A percentile compares a stretch with the other conserved stretches of the same genome.
phyloP scores from a whole-genome alignment of 2,113 vertebrate species.

The Saguinus midas region DNA sequence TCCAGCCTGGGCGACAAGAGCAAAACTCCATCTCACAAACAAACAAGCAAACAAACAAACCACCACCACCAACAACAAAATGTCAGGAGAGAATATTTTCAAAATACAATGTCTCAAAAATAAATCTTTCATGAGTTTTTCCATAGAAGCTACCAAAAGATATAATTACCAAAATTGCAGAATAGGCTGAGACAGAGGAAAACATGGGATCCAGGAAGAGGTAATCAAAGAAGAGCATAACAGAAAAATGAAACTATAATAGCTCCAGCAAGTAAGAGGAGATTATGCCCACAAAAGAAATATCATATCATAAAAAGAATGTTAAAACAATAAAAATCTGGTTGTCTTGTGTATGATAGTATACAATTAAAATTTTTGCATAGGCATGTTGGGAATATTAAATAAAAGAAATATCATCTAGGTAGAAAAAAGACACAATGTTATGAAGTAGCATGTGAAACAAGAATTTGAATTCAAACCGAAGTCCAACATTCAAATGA shows the following conservation, averaged over 20 bases:
- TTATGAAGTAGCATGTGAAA: not conserved
- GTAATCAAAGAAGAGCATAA: not conserved
- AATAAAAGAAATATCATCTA: not conserved
- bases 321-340: not conserved
- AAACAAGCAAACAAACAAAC: too few relatives aligned
- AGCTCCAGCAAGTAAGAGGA: not conserved
- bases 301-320: not conserved
- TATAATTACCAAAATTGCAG: not conserved
- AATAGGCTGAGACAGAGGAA: not conserved
- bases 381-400: not conserved
- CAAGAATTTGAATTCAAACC: not conserved
- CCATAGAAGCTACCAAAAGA: not conserved
- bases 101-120: not conserved
- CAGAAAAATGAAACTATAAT: not conserved
- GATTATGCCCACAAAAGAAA: not conserved
- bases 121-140: not conserved
- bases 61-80: not conserved
- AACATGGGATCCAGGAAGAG: not conserved
- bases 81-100: not conserved
- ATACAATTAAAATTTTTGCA: not conserved
- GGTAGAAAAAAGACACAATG: too few relatives aligned
- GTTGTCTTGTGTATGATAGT: not conserved
- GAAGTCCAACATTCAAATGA: not conserved
- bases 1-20: too few relatives aligned
- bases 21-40: too few relatives aligned